Conservation (phyloP, 2,797 vertebrate species). For the Ataeniobius toweri region DNA sequence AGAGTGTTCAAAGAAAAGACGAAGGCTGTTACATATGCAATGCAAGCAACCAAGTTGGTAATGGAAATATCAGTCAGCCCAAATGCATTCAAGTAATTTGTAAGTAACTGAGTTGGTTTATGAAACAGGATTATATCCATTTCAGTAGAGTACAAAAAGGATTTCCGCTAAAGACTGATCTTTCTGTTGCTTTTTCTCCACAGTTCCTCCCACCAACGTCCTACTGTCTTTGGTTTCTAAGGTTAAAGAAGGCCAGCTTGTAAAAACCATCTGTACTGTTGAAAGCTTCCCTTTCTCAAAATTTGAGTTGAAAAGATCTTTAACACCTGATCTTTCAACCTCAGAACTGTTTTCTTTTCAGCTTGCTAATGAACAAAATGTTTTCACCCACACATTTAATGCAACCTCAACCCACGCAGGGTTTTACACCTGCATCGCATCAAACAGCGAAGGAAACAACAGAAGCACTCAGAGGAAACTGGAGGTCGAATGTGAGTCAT, state of each 20-base stretch:
- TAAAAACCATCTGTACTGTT: constrained; percentile 42
- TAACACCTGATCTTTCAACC: rapidly evolving
- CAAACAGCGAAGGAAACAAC: constrained; percentile 9
- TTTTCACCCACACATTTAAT: neutral
- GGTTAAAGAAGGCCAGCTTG: constrained; percentile 28
- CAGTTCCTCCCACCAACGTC: constrained; percentile 60
- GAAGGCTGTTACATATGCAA: constrained; percentile 63
- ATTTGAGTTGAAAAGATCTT: constrained; percentile 18
- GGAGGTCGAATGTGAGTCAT: constrained; percentile 64
- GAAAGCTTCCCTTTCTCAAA: constrained; percentile 37
- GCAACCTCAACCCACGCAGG: constrained; percentile 20
- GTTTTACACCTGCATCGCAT: constrained; percentile 38
- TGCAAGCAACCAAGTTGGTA: constrained; percentile 33
- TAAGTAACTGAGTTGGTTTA: constrained; percentile 58
- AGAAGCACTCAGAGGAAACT: neutral
- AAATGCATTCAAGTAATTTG: constrained; percentile 56
- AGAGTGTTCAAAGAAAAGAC: constrained; percentile 21
- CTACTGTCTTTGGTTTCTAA: constrained; percentile 15
- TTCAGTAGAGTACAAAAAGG: neutral
- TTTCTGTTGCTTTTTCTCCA: constrained; percentile 20
- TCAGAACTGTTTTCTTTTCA: rapidly evolving
- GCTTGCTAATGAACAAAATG: neutral
- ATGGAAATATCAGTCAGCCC: neutral
- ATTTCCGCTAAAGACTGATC: constrained; percentile 16
- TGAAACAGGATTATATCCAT: neutral